A percentile compares a stretch with the other conserved stretches of the same genome.
These are phyloP conservation scores for Apogon talboti DNA, from an alignment of 2,797 vertebrate species.

Conservation along the genomic window DNA sequence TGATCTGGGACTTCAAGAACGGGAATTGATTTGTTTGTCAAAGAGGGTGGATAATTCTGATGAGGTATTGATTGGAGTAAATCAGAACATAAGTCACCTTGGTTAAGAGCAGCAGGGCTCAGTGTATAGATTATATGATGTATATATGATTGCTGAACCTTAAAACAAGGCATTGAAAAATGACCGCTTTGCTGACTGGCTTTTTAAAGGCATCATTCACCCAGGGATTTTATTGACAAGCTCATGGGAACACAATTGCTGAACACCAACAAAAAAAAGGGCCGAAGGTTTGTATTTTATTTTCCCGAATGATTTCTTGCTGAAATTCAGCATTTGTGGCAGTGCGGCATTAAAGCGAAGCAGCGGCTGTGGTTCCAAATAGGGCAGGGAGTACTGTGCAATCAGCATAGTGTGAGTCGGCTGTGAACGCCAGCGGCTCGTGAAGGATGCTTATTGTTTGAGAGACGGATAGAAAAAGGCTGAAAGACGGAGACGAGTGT, in stretches of 20 bases:
- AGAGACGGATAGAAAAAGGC: constrained; percentile 14
- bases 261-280: constrained; percentile 43
- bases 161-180: constrained; percentile 71
- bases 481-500: neutral
- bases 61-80: constrained; percentile 67
- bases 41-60: constrained; percentile 69
- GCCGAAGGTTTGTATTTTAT: neutral
- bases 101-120: constrained; percentile 31
- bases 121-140: constrained; percentile 52
- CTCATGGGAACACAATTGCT: constrained; percentile 26
- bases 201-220: constrained; percentile 55
- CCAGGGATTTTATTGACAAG: constrained; percentile 46
- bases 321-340: neutral
- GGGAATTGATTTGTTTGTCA: constrained; percentile 68
- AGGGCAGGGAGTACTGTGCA: constrained; percentile 21
- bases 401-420: constrained; percentile 19
- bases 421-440: constrained; percentile 34
- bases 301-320: neutral
- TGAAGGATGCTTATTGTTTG: constrained; percentile 53
- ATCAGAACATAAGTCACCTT: constrained; percentile 66
- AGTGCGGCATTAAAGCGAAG: neutral
- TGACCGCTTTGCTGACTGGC: constrained; percentile 51
- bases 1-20: constrained; percentile 28
- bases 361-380: neutral
- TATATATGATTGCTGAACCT: constrained; percentile 58